phyloP scores from a whole-genome alignment of 2,113 vertebrate species.

The Sylvietta virens region DNA sequence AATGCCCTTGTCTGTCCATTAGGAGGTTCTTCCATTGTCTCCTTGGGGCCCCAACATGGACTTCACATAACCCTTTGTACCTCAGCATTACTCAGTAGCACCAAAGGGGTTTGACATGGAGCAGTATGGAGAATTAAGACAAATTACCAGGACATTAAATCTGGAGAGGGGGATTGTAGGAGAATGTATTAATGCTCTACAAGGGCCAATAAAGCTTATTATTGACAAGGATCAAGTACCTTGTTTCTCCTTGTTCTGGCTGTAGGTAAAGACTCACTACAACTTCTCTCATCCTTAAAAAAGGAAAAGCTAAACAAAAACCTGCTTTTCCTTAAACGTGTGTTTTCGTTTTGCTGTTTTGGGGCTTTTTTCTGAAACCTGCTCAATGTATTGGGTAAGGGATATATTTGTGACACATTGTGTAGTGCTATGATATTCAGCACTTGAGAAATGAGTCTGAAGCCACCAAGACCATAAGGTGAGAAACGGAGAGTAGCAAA shows the following conservation, averaged over 20 bases:
- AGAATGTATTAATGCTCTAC: not conserved
- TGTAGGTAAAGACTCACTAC: not conserved
- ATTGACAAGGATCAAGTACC: not conserved
- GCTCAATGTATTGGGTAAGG: not conserved
- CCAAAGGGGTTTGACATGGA: not conserved
- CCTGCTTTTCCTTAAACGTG: accelerated
- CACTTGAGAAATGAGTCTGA: not conserved
- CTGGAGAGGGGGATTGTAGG: not conserved
- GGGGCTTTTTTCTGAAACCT: not conserved
- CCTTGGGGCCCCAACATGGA: not conserved
- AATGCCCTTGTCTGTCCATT: not conserved
- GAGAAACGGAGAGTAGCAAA: not conserved
- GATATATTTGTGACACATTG: not conserved
- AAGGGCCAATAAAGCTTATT: not conserved
- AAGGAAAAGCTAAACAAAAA: not conserved
- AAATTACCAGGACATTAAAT: not conserved
- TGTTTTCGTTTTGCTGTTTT: not conserved
- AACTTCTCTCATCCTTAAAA: not conserved
- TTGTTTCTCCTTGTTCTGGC: not conserved
- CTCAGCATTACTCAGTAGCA: not conserved
- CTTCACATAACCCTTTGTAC: not conserved
- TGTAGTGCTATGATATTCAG: not conserved
- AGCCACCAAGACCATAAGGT: not conserved
- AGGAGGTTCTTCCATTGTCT: not conserved
- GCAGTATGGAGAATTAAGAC: not conserved